Percentiles rank a stretch among this genome's conserved stretches.
phyloP scores from a whole-genome alignment of 2,113 vertebrate species.

The Anguilla japonica region DNA sequence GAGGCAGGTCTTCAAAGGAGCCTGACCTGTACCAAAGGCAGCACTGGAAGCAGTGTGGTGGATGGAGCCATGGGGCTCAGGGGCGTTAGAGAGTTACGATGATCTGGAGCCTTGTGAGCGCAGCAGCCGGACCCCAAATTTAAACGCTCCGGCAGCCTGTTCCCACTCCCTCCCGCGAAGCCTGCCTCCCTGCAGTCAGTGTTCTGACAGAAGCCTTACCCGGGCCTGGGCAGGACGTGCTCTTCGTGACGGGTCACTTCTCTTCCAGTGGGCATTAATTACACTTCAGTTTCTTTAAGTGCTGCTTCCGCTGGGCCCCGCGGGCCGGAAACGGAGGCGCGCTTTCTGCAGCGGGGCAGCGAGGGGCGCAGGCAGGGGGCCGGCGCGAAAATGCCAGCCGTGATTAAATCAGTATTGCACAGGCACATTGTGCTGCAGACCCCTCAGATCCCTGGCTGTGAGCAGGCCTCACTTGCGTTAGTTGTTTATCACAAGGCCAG shows the following conservation, averaged over 20 bases:
- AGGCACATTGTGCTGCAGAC: slow-evolving; percentile 36
- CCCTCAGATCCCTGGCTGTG: not conserved
- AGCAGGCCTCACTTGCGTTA: not conserved
- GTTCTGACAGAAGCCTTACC: not conserved
- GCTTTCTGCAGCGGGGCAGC: slow-evolving; percentile 45
- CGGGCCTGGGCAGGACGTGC: slow-evolving; percentile 26
- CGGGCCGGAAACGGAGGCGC: slow-evolving; percentile 42
- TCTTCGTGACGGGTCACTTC: slow-evolving; percentile 44
- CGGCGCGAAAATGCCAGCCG: slow-evolving; percentile 52
- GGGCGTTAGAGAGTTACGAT: not conserved
- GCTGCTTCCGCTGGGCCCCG: slow-evolving; percentile 36
- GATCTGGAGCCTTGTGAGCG: not conserved
- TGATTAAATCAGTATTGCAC: slow-evolving; percentile 56
- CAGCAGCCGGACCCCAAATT: not conserved
- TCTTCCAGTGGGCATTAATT: slow-evolving; percentile 53
- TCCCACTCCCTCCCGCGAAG: not conserved
- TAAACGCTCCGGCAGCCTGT: not conserved
- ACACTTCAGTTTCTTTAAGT: slow-evolving; percentile 51
- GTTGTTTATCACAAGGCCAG: not conserved
- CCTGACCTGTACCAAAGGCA: not conserved
- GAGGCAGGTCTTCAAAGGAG: not conserved
- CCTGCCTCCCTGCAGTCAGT: too few relatives aligned
- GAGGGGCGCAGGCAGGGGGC: too few relatives aligned
- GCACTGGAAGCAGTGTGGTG: not conserved
- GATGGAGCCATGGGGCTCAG: not conserved